phyloP scores from a whole-genome alignment of 2,113 vertebrate genomes.

The Macrotus californicus region DNA sequence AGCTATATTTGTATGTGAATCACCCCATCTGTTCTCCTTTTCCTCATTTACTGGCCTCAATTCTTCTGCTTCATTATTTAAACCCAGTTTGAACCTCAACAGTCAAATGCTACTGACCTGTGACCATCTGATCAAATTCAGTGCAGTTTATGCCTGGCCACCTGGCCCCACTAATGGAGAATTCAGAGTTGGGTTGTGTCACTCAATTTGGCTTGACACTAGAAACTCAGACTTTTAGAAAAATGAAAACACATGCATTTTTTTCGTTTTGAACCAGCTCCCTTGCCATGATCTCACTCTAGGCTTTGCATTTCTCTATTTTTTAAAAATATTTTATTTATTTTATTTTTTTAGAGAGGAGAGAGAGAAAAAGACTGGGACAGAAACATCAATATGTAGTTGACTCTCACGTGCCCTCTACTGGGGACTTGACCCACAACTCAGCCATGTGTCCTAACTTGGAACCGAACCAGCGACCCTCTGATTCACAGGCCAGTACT shows the following conservation, averaged over 20 bases:
- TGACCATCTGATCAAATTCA: not conserved
- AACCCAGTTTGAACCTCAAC: not conserved
- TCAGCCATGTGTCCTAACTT: too few relatives aligned
- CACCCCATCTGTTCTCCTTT: not conserved
- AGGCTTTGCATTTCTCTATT: conserved; percentile 10
- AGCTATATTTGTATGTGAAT: not conserved
- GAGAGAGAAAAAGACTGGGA: too few relatives aligned
- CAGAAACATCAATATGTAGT: too few relatives aligned
- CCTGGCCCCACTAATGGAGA: not conserved
- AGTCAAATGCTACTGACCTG: not conserved
- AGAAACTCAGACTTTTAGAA: not conserved
- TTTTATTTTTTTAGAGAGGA: too few relatives aligned
- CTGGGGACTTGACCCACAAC: too few relatives aligned
- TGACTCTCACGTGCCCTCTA: too few relatives aligned
- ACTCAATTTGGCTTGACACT: not conserved
- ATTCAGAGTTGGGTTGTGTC: not conserved
- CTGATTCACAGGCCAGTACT: too few relatives aligned
- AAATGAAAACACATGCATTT: not conserved
- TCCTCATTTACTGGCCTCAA: not conserved
- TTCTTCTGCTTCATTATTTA: conserved; percentile 19
- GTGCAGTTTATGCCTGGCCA: not conserved
- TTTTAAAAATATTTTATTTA: too few relatives aligned
- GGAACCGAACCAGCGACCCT: too few relatives aligned
- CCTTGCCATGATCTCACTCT: not conserved
- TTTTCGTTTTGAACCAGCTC: not conserved